These are phyloP conservation scores for Tauraco erythrolophus DNA, from an alignment of 2,113 vertebrate genomes.

Conservation along the genomic window DNA sequence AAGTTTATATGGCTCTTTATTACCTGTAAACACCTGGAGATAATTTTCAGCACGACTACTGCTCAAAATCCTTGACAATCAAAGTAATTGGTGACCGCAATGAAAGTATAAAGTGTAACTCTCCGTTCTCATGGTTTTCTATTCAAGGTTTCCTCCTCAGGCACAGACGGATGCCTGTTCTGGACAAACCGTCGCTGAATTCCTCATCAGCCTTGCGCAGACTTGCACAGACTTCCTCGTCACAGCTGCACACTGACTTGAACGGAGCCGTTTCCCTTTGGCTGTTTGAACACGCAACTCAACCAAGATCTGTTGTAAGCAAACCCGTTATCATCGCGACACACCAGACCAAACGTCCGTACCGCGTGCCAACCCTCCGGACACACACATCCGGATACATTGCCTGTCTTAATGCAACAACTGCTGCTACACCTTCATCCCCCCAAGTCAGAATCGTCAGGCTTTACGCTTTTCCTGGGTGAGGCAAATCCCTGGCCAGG, in stretches of 20 bases:
- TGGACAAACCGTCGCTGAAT: neutral
- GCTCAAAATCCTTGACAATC: neutral
- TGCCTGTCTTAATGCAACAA: too few species aligned
- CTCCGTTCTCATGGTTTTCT: neutral
- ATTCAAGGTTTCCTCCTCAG: neutral
- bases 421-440: neutral
- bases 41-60: neutral
- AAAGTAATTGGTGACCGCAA: neutral
- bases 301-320: neutral
- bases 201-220: neutral
- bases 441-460: neutral
- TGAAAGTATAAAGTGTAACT: neutral
- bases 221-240: neutral
- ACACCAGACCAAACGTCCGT: rapidly evolving
- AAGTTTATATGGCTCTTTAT: neutral
- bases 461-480: neutral
- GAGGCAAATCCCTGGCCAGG: neutral
- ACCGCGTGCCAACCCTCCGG: rapidly evolving
- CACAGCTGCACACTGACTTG: rapidly evolving
- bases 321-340: neutral
- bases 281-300: rapidly evolving
- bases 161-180: neutral
- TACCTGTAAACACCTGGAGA: neutral
- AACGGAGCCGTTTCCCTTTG: neutral
- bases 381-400: rapidly evolving